phyloP scores from a whole-genome alignment of 2,888 invertebrate genomes.

The Cacoxenus indagator region DNA sequence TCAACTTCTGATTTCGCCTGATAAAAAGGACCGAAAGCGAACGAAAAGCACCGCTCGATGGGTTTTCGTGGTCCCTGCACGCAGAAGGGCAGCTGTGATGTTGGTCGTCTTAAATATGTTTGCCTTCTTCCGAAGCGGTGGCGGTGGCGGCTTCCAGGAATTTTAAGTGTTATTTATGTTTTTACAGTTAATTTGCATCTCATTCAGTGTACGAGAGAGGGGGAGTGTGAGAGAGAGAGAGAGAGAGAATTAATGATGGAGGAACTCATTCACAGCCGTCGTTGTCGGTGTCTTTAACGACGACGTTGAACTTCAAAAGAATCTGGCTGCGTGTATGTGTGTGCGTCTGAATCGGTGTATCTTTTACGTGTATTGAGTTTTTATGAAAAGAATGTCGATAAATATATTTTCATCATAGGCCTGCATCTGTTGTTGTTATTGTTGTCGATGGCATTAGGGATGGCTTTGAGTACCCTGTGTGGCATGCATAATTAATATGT shows the following conservation, averaged over 20 bases:
- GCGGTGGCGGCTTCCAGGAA: slow-evolving; percentile 42
- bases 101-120: not conserved
- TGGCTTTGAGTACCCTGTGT: not conserved
- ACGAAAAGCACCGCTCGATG: not conserved
- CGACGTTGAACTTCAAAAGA: slow-evolving; percentile 17
- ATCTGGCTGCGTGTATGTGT: slow-evolving; percentile 7
- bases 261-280: slow-evolving; percentile 45
- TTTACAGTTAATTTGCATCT: slow-evolving; percentile 60
- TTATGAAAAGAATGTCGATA: slow-evolving; percentile 34
- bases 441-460: not conserved
- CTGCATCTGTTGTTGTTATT: not conserved
- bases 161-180: slow-evolving; percentile 60
- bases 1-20: slow-evolving; percentile 1
- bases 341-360: not conserved
- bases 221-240: too few species aligned
- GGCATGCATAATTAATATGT: slow-evolving; percentile 60
- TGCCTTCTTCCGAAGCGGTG: not conserved
- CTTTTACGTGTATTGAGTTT: too few species aligned
- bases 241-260: slow-evolving; percentile 37
- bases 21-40: not conserved
- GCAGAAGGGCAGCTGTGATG: not conserved
- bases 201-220: slow-evolving; percentile 51
- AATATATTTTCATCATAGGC: slow-evolving; percentile 33
- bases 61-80: not conserved
- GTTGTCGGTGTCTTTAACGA: too few species aligned